phyloP scores from a whole-genome alignment of 2,888 invertebrate genomes.

The Catocala fraxini region DNA sequence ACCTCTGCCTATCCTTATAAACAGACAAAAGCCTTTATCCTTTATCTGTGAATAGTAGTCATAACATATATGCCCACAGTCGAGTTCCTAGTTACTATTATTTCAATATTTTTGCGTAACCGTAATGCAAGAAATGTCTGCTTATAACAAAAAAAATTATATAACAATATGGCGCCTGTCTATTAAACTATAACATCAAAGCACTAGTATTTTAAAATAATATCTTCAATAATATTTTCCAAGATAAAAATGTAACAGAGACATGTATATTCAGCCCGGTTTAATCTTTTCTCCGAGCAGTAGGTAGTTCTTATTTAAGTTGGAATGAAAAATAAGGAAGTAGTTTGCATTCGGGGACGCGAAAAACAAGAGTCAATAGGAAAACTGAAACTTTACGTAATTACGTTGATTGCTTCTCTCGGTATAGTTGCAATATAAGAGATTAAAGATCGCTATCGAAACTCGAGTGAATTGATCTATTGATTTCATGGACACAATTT shows the following conservation, averaged over 20 bases:
- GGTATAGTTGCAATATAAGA: conserved; percentile 11
- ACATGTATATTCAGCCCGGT: conserved; percentile 14
- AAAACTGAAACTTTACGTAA: conserved; percentile 24
- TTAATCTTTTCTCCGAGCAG: conserved; percentile 18
- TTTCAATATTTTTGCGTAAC: too few relatives aligned
- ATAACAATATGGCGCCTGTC: too few relatives aligned
- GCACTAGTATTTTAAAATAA: conserved; percentile 5
- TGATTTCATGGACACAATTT: not conserved
- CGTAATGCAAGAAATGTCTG: too few relatives aligned
- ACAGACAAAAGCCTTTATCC: too few relatives aligned
- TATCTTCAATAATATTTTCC: conserved; percentile 5
- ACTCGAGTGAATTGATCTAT: not conserved
- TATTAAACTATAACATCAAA: too few relatives aligned
- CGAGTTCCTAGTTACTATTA: too few relatives aligned
- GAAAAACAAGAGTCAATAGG: conserved; percentile 33
- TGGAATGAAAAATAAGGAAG: conserved; percentile 24
- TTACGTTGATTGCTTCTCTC: conserved; percentile 6
- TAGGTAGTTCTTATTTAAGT: conserved; percentile 28
- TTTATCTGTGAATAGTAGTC: too few relatives aligned
- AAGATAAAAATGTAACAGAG: conserved; percentile 1
- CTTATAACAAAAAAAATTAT: too few relatives aligned
- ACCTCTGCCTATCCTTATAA: too few relatives aligned
- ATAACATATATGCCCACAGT: too few relatives aligned
- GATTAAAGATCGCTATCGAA: not conserved
- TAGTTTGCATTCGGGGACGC: conserved; percentile 8